A percentile compares a stretch with the other conserved stretches of the same genome.
Evolutionary conservation across 2,888 invertebrate genomes (phyloP).

Genomic region (Sipunculus nudus): DNA sequence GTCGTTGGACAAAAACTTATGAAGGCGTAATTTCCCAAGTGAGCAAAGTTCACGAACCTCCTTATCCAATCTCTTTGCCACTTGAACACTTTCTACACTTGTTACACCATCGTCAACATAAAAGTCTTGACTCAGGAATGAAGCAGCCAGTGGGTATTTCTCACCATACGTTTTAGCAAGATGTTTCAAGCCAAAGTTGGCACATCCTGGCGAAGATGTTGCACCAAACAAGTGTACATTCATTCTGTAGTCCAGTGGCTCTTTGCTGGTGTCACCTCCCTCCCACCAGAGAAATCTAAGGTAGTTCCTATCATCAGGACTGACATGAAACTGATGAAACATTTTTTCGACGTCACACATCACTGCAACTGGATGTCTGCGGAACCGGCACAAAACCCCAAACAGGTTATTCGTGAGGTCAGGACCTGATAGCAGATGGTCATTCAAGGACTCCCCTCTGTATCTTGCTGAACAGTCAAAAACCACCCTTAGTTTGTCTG

Average conservation of each 20-base stretch:
- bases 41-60: slow-evolving; percentile 11
- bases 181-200: slow-evolving; percentile 7
- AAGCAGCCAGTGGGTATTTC: slow-evolving; percentile 1
- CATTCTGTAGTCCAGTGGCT: slow-evolving; percentile 12
- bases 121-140: slow-evolving; percentile 4
- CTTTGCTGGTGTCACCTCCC: background rate
- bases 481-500: slow-evolving; percentile 15
- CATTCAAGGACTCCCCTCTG: slow-evolving; percentile 9
- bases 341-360: slow-evolving; percentile 21
- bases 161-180: background rate
- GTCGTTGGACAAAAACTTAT: slow-evolving; percentile 34
- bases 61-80: slow-evolving; percentile 15
- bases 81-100: slow-evolving; percentile 6
- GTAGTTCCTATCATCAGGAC: background rate
- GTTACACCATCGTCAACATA: slow-evolving; percentile 22
- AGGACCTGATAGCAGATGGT: slow-evolving; percentile 17
- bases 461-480: slow-evolving; percentile 14
- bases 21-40: slow-evolving; percentile 27
- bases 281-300: slow-evolving; percentile 18
- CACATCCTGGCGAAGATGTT: slow-evolving; percentile 4
- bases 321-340: slow-evolving; percentile 16
- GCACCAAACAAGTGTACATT: slow-evolving; percentile 12
- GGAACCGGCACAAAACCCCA: slow-evolving; percentile 17
- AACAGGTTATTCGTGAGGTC: slow-evolving; percentile 12
- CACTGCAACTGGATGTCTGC: slow-evolving; percentile 13